These are phyloP conservation scores for Halictus quadricinctus DNA, from an alignment of 2,888 invertebrate genomes.

Conservation along the genomic window DNA sequence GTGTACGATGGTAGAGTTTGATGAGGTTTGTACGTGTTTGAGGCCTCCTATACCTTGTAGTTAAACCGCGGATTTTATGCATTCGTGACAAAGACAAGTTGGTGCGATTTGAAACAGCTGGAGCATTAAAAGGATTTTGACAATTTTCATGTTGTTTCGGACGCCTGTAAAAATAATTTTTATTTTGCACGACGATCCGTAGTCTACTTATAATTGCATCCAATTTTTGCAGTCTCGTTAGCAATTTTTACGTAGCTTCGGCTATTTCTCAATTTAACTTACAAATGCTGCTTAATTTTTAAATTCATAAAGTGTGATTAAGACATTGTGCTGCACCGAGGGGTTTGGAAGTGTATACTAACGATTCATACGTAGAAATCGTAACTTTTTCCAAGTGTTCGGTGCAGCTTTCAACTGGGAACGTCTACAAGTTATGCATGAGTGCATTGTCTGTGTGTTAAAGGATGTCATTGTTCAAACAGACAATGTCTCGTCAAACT, in stretches of 20 bases:
- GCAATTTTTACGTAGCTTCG: not conserved
- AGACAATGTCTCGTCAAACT: not conserved
- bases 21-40: no score
- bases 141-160: not conserved
- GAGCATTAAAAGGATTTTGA: not conserved
- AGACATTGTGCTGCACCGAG: not conserved
- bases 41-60: no score
- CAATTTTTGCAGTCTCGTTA: no score
- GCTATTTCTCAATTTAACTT: not conserved
- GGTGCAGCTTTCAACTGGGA: not conserved
- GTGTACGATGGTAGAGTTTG: no score
- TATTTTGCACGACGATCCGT: not conserved
- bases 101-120: not conserved
- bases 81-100: no score
- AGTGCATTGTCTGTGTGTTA: not conserved
- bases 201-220: no score
- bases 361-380: not conserved
- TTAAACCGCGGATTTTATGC: no score
- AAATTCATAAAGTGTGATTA: not conserved
- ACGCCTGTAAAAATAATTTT: not conserved
- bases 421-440: not conserved
- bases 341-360: not conserved
- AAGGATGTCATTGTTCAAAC: not conserved
- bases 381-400: not conserved
- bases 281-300: not conserved